These are phyloP conservation scores for Drosophila lacertosa DNA, from an alignment of 1,140 invertebrate genomes.

Conservation along the genomic window DNA sequence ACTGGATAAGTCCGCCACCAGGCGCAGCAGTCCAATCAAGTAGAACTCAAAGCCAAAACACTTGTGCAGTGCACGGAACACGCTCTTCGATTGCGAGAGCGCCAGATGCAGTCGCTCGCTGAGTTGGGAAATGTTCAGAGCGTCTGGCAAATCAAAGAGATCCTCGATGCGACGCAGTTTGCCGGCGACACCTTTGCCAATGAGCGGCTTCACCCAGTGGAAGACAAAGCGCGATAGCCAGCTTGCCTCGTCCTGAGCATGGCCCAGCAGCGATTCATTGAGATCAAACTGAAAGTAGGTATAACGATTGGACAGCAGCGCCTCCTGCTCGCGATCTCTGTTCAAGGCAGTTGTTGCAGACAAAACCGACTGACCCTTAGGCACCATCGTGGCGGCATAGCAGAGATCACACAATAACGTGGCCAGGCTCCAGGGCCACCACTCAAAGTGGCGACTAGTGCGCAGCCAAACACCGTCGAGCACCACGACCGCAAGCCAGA, in stretches of 20 bases:
- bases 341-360: neutral
- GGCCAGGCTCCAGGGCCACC: slow-evolving; percentile 84
- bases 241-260: slow-evolving; percentile 91
- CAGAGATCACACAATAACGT: slow-evolving; percentile 85
- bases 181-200: slow-evolving; percentile 91
- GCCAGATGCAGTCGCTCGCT: slow-evolving; percentile 69
- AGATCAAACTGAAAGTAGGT: slow-evolving; percentile 83
- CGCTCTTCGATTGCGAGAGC: slow-evolving; percentile 80
- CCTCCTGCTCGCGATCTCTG: slow-evolving; percentile 87
- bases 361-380: slow-evolving; percentile 80
- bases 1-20: slow-evolving; percentile 91
- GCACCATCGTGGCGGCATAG: slow-evolving; percentile 88
- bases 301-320: slow-evolving; percentile 83
- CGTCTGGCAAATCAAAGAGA: slow-evolving; percentile 92
- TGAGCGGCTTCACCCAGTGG: slow-evolving; percentile 94
- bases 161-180: slow-evolving; percentile 91
- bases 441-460: slow-evolving; percentile 83
- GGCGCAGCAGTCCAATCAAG: slow-evolving; percentile 93
- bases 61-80: slow-evolving; percentile 90
- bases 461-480: slow-evolving; percentile 86
- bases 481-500: slow-evolving; percentile 88
- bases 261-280: slow-evolving; percentile 88
- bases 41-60: slow-evolving; percentile 96
- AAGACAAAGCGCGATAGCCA: slow-evolving; percentile 92
- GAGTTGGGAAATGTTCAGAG: slow-evolving; percentile 63